These are phyloP conservation scores for Stylophora pistillata DNA, from an alignment of 64 coral and sea anemone species.

Conservation along the genomic window DNA sequence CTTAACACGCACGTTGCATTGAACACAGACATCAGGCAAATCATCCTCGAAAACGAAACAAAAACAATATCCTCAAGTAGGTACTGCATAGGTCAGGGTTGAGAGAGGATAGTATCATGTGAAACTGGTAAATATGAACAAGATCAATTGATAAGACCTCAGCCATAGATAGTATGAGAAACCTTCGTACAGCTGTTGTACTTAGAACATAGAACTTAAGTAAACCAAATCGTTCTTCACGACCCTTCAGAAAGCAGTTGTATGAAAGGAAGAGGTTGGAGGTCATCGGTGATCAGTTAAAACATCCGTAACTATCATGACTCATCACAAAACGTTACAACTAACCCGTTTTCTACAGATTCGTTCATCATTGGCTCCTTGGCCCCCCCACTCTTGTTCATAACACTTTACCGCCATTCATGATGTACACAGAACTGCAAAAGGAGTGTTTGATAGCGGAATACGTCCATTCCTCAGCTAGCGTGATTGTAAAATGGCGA, in stretches of 20 bases:
- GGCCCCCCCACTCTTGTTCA: neutral
- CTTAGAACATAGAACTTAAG: neutral
- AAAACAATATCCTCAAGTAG: neutral
- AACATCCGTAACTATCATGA: neutral
- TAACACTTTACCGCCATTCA: neutral
- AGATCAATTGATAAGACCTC: neutral
- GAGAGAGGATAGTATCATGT: neutral
- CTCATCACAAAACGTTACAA: neutral
- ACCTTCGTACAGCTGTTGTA: too few species aligned
- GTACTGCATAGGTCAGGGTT: neutral
- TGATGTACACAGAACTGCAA: neutral
- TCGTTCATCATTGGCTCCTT: neutral
- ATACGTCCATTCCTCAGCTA: neutral
- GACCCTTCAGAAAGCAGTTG: neutral
- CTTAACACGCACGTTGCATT: neutral
- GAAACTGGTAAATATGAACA: neutral
- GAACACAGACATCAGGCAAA: neutral
- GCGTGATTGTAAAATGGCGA: neutral
- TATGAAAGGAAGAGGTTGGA: neutral
- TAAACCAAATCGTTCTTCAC: neutral
- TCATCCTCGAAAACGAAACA: neutral
- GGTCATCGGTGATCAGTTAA: neutral
- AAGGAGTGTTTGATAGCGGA: neutral
- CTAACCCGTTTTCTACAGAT: neutral
- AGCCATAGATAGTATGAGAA: too few species aligned